Evolutionary conservation across 2,113 vertebrate species (phyloP).

Genomic region (Dermatemys mawii): DNA sequence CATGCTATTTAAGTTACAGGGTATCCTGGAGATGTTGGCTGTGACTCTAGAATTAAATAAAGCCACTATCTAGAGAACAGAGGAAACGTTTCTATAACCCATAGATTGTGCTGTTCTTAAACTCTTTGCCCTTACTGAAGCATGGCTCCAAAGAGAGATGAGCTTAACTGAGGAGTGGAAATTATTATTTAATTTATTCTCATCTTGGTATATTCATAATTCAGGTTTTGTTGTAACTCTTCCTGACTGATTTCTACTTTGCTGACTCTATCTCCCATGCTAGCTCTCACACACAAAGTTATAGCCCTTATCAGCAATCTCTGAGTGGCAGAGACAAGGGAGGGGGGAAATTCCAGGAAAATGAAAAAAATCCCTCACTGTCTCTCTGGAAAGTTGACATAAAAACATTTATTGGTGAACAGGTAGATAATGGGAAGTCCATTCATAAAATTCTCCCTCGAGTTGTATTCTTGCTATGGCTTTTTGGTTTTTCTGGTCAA

Average conservation of each 20-base stretch:
- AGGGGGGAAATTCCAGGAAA: not conserved
- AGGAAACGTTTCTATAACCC: not conserved
- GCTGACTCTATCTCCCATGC: fast-evolving
- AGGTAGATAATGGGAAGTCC: not conserved
- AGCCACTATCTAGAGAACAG: fast-evolving
- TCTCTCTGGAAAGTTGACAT: not conserved
- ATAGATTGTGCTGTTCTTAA: fast-evolving
- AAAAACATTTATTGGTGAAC: not conserved
- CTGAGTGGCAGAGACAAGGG: not conserved
- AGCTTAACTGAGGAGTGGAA: not conserved
- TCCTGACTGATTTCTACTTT: not conserved
- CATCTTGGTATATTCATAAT: not conserved
- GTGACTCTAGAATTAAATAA: not conserved
- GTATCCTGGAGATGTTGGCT: not conserved
- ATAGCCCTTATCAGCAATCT: not conserved
- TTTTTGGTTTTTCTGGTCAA: not conserved
- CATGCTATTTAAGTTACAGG: not conserved
- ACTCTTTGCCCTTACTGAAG: not conserved
- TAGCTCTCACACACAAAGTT: not conserved
- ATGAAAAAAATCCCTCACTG: not conserved
- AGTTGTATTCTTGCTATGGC: not conserved
- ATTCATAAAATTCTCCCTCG: not conserved
- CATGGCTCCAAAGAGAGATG: not conserved
- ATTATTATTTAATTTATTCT: not conserved
- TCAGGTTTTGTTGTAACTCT: not conserved